Percentiles rank a stretch among this genome's conserved stretches.
Conservation (phyloP, 2,113 vertebrate species). For the Scortum barcoo region DNA sequence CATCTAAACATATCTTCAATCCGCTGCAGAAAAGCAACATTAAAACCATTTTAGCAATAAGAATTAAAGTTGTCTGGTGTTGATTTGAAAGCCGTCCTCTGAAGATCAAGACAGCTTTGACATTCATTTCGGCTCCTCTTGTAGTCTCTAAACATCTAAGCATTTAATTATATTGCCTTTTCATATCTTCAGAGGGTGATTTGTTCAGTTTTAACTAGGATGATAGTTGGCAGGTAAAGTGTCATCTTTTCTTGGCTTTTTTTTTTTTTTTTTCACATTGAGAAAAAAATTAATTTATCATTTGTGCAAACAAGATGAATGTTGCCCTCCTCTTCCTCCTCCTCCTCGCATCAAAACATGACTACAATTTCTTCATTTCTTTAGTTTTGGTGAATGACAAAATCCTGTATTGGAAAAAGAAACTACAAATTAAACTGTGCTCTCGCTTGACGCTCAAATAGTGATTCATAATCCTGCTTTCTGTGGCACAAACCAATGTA, state of each 20-base stretch:
- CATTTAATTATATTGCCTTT: constrained; percentile 60
- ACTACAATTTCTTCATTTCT: background rate
- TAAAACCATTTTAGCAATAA: constrained; percentile 52
- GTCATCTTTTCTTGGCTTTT: constrained; percentile 19
- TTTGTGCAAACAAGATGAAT: constrained; percentile 41
- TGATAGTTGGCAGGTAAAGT: constrained; percentile 53
- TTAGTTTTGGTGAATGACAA: background rate
- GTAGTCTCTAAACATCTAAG: constrained; percentile 43
- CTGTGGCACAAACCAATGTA: background rate
- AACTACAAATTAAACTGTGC: background rate
- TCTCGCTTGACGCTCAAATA: constrained; percentile 13
- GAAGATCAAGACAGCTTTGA: constrained; percentile 56
- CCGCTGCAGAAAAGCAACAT: constrained; percentile 29
- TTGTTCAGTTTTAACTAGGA: constrained; percentile 39
- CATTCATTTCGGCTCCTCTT: constrained; percentile 45
- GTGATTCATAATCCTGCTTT: background rate
- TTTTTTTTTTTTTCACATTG: background rate
- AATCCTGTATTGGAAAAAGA: background rate
- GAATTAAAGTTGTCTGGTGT: constrained; percentile 58
- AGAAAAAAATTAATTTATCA: constrained; percentile 19
- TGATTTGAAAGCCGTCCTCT: constrained; percentile 61
- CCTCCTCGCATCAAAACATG: background rate
- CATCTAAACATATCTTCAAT: constrained; percentile 36
- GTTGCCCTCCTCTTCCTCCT: background rate
- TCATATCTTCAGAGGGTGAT: constrained; percentile 32